Conservation (phyloP, 2,888 invertebrate species). For the Theristus sp. region DNA sequence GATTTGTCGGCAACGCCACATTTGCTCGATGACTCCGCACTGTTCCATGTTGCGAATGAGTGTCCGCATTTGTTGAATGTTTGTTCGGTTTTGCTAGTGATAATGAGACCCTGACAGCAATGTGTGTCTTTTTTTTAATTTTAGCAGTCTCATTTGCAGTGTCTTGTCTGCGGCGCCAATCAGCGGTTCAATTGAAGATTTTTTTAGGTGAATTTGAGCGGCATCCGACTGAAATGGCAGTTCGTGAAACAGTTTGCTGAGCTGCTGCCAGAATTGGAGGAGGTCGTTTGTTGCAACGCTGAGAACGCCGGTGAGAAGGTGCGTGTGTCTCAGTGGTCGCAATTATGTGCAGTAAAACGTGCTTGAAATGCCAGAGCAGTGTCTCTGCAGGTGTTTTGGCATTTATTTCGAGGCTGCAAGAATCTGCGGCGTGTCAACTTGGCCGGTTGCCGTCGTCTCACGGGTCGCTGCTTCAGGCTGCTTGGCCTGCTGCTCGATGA, state of each 20-base stretch:
- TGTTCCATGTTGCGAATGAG: slow-evolving; percentile 15
- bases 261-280: not conserved
- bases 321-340: not conserved
- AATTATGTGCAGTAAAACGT: no score
- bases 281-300: not conserved
- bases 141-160: not conserved
- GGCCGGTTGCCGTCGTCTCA: slow-evolving; percentile 17
- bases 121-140: not conserved
- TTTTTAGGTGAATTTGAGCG: slow-evolving; percentile 5
- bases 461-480: slow-evolving; percentile 23
- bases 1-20: slow-evolving; percentile 21
- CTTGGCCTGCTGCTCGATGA: slow-evolving; percentile 19
- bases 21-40: slow-evolving; percentile 19
- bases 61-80: slow-evolving; percentile 18
- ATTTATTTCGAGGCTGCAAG: slow-evolving; percentile 17
- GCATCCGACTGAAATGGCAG: slow-evolving; percentile 3
- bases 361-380: not conserved
- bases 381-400: slow-evolving; percentile 1
- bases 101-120: no score
- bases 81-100: not conserved
- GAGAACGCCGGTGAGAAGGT: not conserved
- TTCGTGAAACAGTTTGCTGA: slow-evolving; percentile 6
- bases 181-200: not conserved
- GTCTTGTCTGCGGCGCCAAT: not conserved
- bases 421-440: slow-evolving; percentile 19